These are phyloP conservation scores for Catharus fuscescens DNA, from an alignment of 2,113 vertebrate genomes.

Conservation along the genomic window DNA sequence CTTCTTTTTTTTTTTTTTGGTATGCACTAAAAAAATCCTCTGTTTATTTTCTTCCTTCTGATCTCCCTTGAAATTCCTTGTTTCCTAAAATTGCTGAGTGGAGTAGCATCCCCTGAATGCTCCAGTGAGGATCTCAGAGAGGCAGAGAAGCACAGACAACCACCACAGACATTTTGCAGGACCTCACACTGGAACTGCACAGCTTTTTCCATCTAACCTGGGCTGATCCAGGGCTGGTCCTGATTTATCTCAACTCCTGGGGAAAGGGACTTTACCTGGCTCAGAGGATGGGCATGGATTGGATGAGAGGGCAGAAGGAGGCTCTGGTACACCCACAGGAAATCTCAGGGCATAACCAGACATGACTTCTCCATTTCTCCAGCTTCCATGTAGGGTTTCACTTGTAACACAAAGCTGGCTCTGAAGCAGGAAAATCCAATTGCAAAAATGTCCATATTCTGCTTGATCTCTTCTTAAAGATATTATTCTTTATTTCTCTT, in stretches of 20 bases:
- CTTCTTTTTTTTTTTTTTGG: background rate
- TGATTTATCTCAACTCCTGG: background rate
- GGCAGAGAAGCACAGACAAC: background rate
- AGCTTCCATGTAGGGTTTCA: background rate
- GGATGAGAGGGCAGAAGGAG: background rate
- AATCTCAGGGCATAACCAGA: background rate
- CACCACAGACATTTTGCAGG: background rate
- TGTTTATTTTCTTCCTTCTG: background rate
- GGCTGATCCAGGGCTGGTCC: background rate
- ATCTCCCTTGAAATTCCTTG: background rate
- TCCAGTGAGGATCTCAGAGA: background rate
- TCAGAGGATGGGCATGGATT: background rate
- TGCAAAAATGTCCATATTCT: background rate
- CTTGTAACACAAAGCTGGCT: background rate
- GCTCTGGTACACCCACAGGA: background rate
- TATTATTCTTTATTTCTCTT: background rate
- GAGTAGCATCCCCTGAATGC: background rate
- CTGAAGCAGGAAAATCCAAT: background rate
- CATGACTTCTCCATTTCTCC: background rate
- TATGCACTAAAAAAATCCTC: background rate
- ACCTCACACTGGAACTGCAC: accelerated
- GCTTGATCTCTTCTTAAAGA: background rate
- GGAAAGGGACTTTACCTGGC: background rate
- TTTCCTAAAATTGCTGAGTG: background rate
- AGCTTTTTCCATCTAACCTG: accelerated